Evolutionary conservation across 2,797 vertebrate genomes (phyloP).

Genomic region (Carduelis carduelis): DNA sequence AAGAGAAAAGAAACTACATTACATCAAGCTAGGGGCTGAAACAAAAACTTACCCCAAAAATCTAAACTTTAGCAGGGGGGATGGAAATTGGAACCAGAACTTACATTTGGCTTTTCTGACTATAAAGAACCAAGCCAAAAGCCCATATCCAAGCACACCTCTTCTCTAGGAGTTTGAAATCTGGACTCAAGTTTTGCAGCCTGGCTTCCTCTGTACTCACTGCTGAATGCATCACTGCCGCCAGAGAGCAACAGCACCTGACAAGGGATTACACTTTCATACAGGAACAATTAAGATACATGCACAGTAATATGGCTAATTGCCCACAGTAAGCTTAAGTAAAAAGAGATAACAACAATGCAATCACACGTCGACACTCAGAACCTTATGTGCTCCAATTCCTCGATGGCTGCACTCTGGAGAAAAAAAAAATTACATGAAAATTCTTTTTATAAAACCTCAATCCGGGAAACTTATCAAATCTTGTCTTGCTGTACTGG

Average conservation of each 20-base stretch:
- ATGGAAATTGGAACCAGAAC: conserved; percentile 41
- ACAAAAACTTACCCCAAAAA: background rate
- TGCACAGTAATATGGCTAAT: background rate
- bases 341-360: background rate
- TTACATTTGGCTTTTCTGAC: background rate
- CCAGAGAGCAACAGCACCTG: background rate
- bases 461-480: background rate
- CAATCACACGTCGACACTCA: background rate
- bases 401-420: background rate
- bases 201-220: background rate
- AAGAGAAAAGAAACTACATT: background rate
- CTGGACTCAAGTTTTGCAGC: background rate
- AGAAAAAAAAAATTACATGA: background rate
- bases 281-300: background rate
- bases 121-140: background rate
- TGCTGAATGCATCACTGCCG: background rate
- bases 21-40: background rate
- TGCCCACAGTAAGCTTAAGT: background rate
- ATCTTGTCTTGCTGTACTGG: background rate
- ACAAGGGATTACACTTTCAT: background rate
- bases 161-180: background rate
- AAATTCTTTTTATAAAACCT: conserved; percentile 6
- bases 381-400: background rate
- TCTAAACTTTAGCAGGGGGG: background rate
- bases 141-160: background rate